Base-by-base conservation (phyloP, 1,140 invertebrate genomes). In the Solenopsis invicta region DNA sequence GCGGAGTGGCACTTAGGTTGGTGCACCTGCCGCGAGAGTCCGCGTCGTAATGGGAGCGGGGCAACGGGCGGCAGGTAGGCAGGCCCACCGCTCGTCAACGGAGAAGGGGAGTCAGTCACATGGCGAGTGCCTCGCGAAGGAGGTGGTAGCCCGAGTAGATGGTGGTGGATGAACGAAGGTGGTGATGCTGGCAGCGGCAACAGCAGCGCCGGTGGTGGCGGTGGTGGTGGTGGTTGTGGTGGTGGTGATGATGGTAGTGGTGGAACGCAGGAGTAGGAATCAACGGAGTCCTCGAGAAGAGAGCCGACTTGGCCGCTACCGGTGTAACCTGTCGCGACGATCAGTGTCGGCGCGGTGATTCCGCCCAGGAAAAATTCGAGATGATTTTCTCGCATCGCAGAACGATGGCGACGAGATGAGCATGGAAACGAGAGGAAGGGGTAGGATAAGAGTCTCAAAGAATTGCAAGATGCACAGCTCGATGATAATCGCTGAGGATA, bases 21-120 rank as follows among this genome's bases (percentile, higher is more conserved):
- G 93, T 95, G 94, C 95, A 95, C 95, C 95, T 95, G 95, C 95
- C 94, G 94, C 94, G 94, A 94, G 94, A 95, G 95, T 95, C 94
- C 94, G 95, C 94, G 95, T 93, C 92, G 94, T 95, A 95, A 95
- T 95, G 95, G 94, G 94, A 95, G 94, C 95, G 94, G 94, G 94
- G 94, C 93, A 95, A 93, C 94, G 94, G 93, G 94, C 93, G 94
- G 94, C 94, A 95, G 95, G 95, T 95, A 95, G 94, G 94, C 95
- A 95, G 94, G 93, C 94, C 94, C 92, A 92, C 87, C 92, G 90
- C 90, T 93, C 93, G 93, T 94, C 93, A 95, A 94, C 85, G 88
- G 92, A 93, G 94, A 92, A 93, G 94, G 94, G 94, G 93, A 93
- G 94, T 95, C 94, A 95, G 94, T 95, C 94, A 95, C 94, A 95